phyloP scores from a whole-genome alignment of 2,888 invertebrate species.

The Amphimallon solstitiale region DNA sequence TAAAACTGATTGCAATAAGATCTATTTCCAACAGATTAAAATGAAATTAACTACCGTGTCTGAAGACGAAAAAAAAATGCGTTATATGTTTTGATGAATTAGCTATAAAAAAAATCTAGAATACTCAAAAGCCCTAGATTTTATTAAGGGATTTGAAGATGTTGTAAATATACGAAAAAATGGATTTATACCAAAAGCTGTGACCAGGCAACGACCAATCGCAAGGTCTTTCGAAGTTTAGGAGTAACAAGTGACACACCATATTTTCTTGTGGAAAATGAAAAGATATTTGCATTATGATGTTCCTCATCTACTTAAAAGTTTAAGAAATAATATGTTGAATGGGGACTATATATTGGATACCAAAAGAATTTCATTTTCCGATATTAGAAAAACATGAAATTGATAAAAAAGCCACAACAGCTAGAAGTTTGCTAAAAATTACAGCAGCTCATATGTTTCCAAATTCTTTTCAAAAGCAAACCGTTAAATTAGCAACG shows the following conservation, averaged over 20 bases:
- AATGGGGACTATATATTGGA: not conserved
- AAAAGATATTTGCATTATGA: constrained; percentile 24
- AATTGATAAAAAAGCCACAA: constrained; percentile 16
- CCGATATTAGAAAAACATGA: constrained; percentile 6
- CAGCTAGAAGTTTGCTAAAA: constrained; percentile 13
- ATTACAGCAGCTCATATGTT: constrained; percentile 9
- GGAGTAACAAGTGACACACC: constrained; percentile 9
- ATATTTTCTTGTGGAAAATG: constrained; percentile 18
- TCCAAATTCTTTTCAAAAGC: constrained; percentile 21
- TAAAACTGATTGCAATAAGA: constrained; percentile 5
- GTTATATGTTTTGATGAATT: constrained; percentile 35
- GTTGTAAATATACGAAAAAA: constrained; percentile 10
- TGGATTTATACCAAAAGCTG: constrained; percentile 26
- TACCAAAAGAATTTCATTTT: constrained; percentile 19
- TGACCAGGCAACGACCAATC: constrained; percentile 33
- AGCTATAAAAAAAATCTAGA: constrained; percentile 13
- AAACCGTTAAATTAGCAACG: constrained; percentile 14
- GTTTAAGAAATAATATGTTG: constrained; percentile 27
- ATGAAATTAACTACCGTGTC: constrained; percentile 6
- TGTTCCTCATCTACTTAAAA: constrained; percentile 29
- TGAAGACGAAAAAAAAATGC: constrained; percentile 14
- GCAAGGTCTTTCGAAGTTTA: constrained; percentile 12
- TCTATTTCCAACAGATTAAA: constrained; percentile 11
- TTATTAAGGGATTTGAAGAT: constrained; percentile 40
- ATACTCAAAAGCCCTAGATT: constrained; percentile 28